A percentile compares a stretch with the other conserved stretches of the same genome.
These are phyloP conservation scores for Sorex maritimensis DNA, from an alignment of 2,797 vertebrate genomes.

Conservation along the genomic window DNA sequence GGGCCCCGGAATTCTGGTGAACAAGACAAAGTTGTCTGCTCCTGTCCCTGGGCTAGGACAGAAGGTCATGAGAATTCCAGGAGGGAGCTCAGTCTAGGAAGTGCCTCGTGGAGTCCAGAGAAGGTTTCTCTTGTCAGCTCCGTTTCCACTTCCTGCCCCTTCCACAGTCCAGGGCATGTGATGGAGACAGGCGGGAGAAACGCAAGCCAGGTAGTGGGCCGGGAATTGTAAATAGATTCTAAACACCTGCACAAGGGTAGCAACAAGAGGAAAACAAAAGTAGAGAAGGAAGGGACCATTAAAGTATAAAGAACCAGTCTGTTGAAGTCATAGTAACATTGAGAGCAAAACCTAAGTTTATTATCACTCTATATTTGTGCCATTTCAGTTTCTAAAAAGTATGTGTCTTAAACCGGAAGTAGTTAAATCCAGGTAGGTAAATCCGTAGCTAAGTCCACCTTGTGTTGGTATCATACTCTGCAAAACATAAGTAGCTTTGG, in stretches of 20 bases:
- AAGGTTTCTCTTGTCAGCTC: neutral
- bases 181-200: neutral
- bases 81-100: neutral
- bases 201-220: neutral
- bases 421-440: conserved; percentile 31
- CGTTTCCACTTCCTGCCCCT: neutral
- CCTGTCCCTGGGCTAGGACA: neutral
- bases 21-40: too few species aligned
- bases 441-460: neutral
- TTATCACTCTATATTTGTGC: neutral
- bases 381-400: conserved; percentile 50
- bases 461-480: neutral
- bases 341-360: neutral
- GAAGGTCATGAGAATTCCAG: neutral
- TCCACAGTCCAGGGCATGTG: too few species aligned
- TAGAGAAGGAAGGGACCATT: neutral
- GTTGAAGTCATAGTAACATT: neutral
- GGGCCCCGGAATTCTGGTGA: neutral
- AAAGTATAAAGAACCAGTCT: too few species aligned
- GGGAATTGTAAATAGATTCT: neutral
- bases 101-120: neutral
- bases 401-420: neutral
- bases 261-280: neutral
- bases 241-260: neutral
- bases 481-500: neutral